These are phyloP conservation scores for Cotesia chilonis DNA, from an alignment of 1,140 invertebrate species.

Conservation along the genomic window DNA sequence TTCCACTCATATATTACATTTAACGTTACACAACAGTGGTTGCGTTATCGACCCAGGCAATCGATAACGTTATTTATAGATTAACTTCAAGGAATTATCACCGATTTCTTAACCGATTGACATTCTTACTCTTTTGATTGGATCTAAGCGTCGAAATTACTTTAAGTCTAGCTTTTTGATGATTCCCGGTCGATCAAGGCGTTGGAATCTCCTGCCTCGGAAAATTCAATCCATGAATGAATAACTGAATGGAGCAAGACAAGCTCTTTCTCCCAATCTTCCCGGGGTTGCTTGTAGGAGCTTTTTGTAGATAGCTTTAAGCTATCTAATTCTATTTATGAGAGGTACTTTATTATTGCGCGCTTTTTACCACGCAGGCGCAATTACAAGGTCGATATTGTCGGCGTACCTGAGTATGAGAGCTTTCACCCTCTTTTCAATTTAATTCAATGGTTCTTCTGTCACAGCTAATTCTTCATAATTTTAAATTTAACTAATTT, in stretches of 20 bases:
- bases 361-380: slow-evolving; percentile 43
- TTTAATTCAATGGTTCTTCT: not conserved
- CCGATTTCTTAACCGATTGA: too few relatives aligned
- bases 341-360: slow-evolving; percentile 33
- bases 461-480: not conserved
- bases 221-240: not conserved
- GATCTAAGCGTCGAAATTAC: not conserved
- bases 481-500: too few relatives aligned
- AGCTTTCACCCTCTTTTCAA: slow-evolving; percentile 18
- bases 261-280: too few relatives aligned
- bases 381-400: slow-evolving; percentile 39
- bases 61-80: too few relatives aligned
- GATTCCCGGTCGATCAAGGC: not conserved
- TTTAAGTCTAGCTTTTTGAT: not conserved
- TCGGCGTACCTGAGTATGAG: slow-evolving; percentile 9
- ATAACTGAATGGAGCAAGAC: too few relatives aligned
- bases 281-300: too few relatives aligned
- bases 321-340: not conserved
- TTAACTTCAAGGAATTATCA: too few relatives aligned
- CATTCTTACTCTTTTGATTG: too few relatives aligned
- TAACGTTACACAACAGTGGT: too few relatives aligned
- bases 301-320: not conserved
- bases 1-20: too few relatives aligned
- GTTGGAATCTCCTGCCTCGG: slow-evolving; percentile 8
- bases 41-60: not conserved